Base-by-base conservation (phyloP, 1,140 invertebrate genomes). In the Drosophila miranda region DNA sequence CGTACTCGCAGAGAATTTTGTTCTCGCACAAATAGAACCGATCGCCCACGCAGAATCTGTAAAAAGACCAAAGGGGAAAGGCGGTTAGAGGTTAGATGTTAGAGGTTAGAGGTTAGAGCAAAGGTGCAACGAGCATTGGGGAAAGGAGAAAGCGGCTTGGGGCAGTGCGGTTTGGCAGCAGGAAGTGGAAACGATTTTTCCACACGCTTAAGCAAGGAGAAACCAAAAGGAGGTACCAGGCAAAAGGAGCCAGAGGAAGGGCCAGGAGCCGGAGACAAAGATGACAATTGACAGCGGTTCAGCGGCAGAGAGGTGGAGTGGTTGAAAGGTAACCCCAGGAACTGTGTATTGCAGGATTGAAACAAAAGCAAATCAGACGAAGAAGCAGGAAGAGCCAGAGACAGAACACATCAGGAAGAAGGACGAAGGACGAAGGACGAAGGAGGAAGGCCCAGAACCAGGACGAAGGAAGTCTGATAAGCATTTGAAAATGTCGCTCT, bases 1-100 rank as follows among this genome's bases (percentile, higher is more conserved):
- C 98, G 91, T 98, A 98, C 91, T 99, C 97, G 92, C 98, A 99
- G 13, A 99, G 94, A 74, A 99, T 98, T 93, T 98, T 98, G 92
- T 99, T 99, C 90, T 99, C 97, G 92, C 97, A 98, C 73, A 99
- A 92, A 92, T 98, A 99, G 92, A 98, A 99, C 59, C 96, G 94
- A 92, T 99, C 98, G 38, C 98, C 98, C 30, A 99, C 97, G 91
- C 98, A 99, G 93, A 99, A 99, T 93, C 98, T 99, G 93, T 3
- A 92, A 92, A 58, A 92, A 58, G 77, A 69, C 70, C 21, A 58
- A 34, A 45, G 57, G 62, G 52, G 43, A 48, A 16, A 51, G 3
- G n/a, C 41, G 14, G 19, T 44, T 9, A 21, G 49, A 92, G 66
- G 79, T 23, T 23, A 23, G 21, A 16, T 16, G 16, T 16, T 0